phyloP scores from a whole-genome alignment of 92 coral and sea anemone genomes.

The Metridium senile region DNA sequence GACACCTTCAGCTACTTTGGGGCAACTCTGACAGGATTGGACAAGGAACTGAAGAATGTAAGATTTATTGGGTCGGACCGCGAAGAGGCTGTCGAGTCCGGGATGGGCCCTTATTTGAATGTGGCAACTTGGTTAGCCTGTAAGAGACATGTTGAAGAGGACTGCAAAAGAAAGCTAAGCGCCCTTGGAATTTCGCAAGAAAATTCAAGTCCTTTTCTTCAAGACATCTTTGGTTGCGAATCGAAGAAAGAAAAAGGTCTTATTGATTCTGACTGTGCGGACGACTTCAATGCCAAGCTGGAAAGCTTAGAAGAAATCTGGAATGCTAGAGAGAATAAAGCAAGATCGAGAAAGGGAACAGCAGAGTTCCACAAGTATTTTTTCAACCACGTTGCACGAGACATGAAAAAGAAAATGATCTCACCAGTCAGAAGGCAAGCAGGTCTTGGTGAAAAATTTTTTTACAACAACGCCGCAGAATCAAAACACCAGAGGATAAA shows the following conservation, averaged over 20 bases:
- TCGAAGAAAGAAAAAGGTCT: constrained; percentile 39
- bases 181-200: constrained; percentile 22
- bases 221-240: constrained; percentile 41
- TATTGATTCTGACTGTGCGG: constrained; percentile 31
- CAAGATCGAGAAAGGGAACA: constrained; percentile 18
- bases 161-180: constrained; percentile 34
- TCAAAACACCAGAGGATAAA: constrained; percentile 43
- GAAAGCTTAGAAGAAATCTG: constrained; percentile 19
- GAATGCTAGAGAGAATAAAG: constrained; percentile 32
- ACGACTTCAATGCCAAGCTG: constrained; percentile 47
- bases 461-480: constrained; percentile 49
- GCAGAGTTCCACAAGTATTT: constrained; percentile 47
- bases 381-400: constrained; percentile 33
- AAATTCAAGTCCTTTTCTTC: constrained; percentile 20
- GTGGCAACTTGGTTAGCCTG: constrained; percentile 59
- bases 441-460: constrained; percentile 41
- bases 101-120: constrained; percentile 38
- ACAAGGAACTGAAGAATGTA: constrained; percentile 29
- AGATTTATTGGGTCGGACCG: constrained; percentile 53
- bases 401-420: constrained; percentile 60
- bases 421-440: constrained; percentile 36
- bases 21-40: constrained; percentile 18
- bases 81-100: constrained; percentile 35
- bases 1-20: constrained; percentile 43
- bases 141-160: constrained; percentile 48